Evolutionary conservation across 2,797 vertebrate genomes (phyloP).

Genomic region (Pangasius sanitwongsei): DNA sequence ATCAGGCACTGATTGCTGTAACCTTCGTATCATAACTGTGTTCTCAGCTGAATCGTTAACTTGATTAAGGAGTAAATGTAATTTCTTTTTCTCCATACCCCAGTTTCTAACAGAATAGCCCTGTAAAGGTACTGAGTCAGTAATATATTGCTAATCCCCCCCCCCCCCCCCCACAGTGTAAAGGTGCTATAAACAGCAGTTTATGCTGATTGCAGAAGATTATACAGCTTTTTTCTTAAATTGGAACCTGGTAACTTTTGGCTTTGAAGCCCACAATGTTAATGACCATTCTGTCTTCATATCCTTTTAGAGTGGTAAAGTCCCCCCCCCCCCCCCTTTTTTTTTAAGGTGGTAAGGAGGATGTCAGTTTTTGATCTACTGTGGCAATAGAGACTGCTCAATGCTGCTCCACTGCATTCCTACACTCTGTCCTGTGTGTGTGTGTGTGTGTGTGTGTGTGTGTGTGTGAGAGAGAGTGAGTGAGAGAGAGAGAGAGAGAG

Average conservation of each 20-base stretch:
- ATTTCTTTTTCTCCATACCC: conserved; percentile 30
- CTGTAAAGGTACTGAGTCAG: conserved; percentile 45
- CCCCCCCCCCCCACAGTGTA: too few relatives aligned
- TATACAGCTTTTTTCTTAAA: not conserved
- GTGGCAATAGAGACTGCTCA: conserved; percentile 41
- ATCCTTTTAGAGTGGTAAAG: not conserved
- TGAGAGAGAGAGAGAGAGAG: not conserved
- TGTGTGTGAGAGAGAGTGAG: not conserved
- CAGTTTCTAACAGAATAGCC: conserved; percentile 21
- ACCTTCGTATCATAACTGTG: conserved; percentile 8
- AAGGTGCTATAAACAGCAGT: conserved; percentile 15
- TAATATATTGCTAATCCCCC: conserved; percentile 24
- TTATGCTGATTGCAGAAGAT: not conserved
- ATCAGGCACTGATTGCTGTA: not conserved
- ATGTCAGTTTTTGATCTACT: not conserved
- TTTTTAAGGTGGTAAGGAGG: not conserved
- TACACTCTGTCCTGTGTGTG: conserved; percentile 7
- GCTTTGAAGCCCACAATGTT: not conserved
- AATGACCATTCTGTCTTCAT: not conserved
- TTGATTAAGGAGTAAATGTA: conserved; percentile 23
- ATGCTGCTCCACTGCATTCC: conserved; percentile 48
- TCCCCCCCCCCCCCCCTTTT: not conserved
- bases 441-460: not conserved
- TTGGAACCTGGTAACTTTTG: not conserved
- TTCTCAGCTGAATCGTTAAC: conserved; percentile 24